Evolutionary conservation across 2,888 invertebrate genomes (phyloP), one percentile per base, ranked within the genome.

Genomic region (Agrochola lota): DNA sequence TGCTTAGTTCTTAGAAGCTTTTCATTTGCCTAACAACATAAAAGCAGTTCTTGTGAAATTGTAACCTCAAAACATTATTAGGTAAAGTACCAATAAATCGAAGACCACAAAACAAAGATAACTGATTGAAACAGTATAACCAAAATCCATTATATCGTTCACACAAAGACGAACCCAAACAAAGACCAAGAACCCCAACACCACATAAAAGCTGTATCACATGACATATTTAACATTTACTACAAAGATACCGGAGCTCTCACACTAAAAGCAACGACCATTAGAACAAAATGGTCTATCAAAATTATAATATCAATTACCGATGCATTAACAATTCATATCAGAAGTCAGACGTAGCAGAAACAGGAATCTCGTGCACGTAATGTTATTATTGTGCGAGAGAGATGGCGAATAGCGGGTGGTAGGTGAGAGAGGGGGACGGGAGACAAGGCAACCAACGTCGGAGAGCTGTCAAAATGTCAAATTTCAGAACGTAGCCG

Each of bases 401-500:
- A 84, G 93, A 91, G 93, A 94, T 85, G 90, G 91, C 86, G 89
- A 81, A 79, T 86, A 77, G 81, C 67, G 79, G 82, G 81, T 85
- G 83, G 81, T 62, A 80, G 84, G 87, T 82, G 91, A 79, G 90
- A 72, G 91, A 91, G 91, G 90, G 91, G 91, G 89, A 88, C 84
- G 92, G 91, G 91, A 90, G 93, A 91, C 91, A 94, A 94, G 94
- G 94, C 94, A 92, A 93, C 94, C 94, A 94, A 94, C 96, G 96
- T 96, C 96, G 96, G 96, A 95, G 96, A 95, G 94, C 97, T 97
- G 97, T 97, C 97, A 97, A 97, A 97, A 97, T 95, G 97, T 97
- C 97, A 97, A 97, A 97, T 97, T 97, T 96, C 96, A 95, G 96
- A 94, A 96, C 96, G 94, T 93, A 93, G 95, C 95, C 93, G 94